These are phyloP conservation scores for Callyntrura guangdongensis DNA, from an alignment of 2,888 invertebrate genomes.

Conservation along the genomic window DNA sequence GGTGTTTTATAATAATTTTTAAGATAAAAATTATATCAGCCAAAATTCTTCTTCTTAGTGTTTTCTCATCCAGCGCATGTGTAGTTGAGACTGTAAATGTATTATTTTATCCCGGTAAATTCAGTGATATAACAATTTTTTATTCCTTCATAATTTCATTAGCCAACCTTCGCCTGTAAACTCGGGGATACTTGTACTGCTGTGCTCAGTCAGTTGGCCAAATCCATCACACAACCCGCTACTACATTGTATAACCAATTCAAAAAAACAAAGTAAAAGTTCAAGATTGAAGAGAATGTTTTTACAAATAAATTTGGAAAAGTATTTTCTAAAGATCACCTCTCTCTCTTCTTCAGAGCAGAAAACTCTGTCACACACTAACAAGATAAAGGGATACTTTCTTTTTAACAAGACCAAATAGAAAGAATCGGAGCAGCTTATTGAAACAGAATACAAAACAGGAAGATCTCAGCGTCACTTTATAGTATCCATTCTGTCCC, in stretches of 20 bases:
- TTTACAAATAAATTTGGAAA: slow-evolving; percentile 50
- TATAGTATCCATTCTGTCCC: slow-evolving; percentile 28
- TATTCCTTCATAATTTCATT: slow-evolving; percentile 19
- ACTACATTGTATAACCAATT: neutral
- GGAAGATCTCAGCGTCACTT: slow-evolving; percentile 57
- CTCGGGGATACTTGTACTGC: slow-evolving; percentile 10
- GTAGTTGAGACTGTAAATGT: neutral
- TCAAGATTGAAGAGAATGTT: neutral
- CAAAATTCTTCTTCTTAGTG: neutral
- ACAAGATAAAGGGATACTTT: slow-evolving; percentile 50
- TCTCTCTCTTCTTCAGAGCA: neutral
- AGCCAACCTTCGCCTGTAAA: slow-evolving; percentile 40
- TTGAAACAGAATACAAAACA: slow-evolving; percentile 45
- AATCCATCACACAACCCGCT: neutral
- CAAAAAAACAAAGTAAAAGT: neutral
- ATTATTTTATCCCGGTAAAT: neutral
- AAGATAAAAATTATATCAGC: slow-evolving; percentile 20
- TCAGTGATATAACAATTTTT: slow-evolving; percentile 23
- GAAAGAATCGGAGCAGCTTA: slow-evolving; percentile 24
- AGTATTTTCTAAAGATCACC: slow-evolving; percentile 52
- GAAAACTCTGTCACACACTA: neutral
- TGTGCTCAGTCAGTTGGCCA: slow-evolving; percentile 42
- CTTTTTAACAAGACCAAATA: slow-evolving; percentile 29
- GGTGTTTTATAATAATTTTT: slow-evolving; percentile 43
- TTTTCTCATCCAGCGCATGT: neutral